Conservation (phyloP, 2,888 invertebrate species). For the Camptogramma bilineatum region DNA sequence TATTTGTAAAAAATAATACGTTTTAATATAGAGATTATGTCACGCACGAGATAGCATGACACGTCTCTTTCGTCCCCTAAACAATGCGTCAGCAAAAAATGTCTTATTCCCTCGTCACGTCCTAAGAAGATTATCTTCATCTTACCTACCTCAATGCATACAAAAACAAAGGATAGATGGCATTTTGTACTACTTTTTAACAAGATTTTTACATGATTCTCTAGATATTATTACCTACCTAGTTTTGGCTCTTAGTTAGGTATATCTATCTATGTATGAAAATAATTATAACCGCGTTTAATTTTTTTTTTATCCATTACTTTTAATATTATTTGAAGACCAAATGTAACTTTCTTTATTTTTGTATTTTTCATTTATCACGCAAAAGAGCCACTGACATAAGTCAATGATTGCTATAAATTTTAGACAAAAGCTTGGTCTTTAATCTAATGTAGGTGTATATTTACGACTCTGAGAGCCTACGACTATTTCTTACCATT, state of each 20-base stretch:
- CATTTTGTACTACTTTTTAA: background rate
- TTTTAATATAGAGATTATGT: constrained; percentile 44
- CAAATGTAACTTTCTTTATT: background rate
- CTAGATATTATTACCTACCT: background rate
- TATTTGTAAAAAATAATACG: constrained; percentile 21
- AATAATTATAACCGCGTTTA: too few relatives aligned
- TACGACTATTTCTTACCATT: constrained; percentile 60
- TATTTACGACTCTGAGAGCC: constrained; percentile 60
- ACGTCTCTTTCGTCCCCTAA: constrained; percentile 58
- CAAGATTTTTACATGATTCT: background rate
- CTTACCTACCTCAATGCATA: constrained; percentile 63
- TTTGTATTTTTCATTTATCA: background rate
- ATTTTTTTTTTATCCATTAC: too few relatives aligned
- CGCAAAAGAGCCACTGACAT: background rate
- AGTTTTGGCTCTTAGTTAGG: too few relatives aligned
- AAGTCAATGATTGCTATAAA: constrained; percentile 2
- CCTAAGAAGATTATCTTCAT: constrained; percentile 68
- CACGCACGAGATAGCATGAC: constrained; percentile 48
- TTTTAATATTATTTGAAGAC: too few relatives aligned
- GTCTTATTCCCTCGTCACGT: constrained; percentile 72
- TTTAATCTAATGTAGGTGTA: constrained; percentile 56
- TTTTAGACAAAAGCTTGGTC: constrained; percentile 28
- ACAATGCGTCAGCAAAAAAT: constrained; percentile 76
- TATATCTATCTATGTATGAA: too few relatives aligned
- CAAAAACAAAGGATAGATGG: constrained; percentile 64